These are phyloP conservation scores for Thalassarche chlororhynchos DNA, from an alignment of 2,113 vertebrate species.

Conservation along the genomic window DNA sequence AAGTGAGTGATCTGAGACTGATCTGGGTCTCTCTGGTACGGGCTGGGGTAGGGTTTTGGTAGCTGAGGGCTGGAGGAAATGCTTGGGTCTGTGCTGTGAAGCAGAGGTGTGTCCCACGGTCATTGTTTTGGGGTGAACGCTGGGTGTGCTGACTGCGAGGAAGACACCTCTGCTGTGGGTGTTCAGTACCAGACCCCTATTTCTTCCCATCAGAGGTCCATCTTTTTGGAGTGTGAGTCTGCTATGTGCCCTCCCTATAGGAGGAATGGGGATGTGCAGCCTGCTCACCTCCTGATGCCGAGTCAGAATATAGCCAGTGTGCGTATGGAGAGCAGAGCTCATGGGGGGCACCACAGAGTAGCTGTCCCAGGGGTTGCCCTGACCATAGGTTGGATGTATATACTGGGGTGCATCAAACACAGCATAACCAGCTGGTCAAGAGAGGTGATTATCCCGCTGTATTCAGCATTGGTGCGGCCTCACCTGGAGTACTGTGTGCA, in stretches of 20 bases:
- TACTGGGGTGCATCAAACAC: not conserved
- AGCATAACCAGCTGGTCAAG: not conserved
- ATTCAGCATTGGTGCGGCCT: too few species aligned
- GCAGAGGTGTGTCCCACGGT: not conserved
- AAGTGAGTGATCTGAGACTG: not conserved
- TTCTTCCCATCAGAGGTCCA: not conserved
- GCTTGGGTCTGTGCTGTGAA: not conserved
- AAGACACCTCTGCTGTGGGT: not conserved
- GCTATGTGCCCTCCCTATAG: not conserved
- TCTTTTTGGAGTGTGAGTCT: not conserved
- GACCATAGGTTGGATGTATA: not conserved
- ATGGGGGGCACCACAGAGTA: not conserved
- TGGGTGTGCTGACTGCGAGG: not conserved
- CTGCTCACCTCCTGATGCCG: fast-evolving
- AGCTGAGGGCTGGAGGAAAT: not conserved
- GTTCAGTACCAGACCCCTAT: not conserved
- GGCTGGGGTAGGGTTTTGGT: not conserved
- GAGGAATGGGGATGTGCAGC: not conserved
- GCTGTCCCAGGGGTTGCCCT: not conserved
- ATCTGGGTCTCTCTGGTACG: not conserved
- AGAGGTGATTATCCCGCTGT: not conserved
- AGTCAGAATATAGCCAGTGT: not conserved
- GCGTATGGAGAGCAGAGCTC: not conserved
- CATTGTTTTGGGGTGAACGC: fast-evolving
- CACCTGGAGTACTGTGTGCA: too few species aligned